Conservation (phyloP, 2,113 vertebrate species). For the Elanus axillaris region DNA sequence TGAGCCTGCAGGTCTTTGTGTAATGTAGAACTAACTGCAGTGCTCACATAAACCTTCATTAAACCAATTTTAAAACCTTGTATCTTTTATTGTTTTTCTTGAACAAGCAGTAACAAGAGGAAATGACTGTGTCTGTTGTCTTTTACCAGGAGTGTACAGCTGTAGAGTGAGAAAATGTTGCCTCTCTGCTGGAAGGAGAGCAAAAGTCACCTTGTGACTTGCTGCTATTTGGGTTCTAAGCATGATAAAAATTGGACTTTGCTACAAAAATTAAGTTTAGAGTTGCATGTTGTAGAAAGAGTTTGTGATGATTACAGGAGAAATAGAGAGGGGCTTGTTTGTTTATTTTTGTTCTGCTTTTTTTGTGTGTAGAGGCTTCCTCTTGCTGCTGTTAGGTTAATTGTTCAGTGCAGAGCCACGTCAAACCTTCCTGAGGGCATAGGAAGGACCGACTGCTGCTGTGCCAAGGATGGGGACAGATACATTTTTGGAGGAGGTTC, state of each 20-base stretch:
- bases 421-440: background rate
- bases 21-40: background rate
- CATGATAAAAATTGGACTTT: background rate
- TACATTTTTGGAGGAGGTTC: background rate
- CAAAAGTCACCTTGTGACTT: background rate
- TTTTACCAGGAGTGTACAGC: background rate
- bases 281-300: background rate
- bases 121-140: background rate
- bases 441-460: background rate
- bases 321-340: background rate
- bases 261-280: background rate
- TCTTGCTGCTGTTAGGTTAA: background rate
- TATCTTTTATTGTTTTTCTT: background rate
- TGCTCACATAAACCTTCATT: background rate
- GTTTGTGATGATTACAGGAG: background rate
- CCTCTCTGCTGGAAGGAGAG: background rate
- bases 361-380: background rate
- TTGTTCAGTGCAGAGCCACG: background rate
- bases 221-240: background rate
- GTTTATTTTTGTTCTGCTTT: background rate
- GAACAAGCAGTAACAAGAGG: background rate
- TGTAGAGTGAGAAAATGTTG: background rate
- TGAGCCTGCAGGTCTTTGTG: background rate
- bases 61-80: background rate
- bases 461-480: too few species aligned